phyloP scores from a whole-genome alignment of 2,888 invertebrate genomes.

The Drosophila sordidula region DNA sequence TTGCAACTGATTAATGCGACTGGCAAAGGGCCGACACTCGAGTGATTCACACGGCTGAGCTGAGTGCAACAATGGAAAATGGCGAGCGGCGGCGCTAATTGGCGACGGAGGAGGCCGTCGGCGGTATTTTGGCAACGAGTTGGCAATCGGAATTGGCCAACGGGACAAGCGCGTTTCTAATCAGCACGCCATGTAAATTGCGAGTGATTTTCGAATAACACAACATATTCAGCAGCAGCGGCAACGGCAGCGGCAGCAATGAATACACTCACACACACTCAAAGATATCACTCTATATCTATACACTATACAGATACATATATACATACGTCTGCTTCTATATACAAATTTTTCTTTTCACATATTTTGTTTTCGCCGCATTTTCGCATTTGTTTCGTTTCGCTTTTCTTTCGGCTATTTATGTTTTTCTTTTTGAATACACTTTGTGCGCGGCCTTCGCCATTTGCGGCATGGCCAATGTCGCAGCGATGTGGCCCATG shows the following conservation, averaged over 20 bases:
- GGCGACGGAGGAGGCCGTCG: slow-evolving; percentile 21
- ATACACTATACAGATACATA: too few relatives aligned
- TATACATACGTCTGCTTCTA: slow-evolving; percentile 1
- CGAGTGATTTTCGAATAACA: slow-evolving; percentile 45
- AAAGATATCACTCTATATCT: background rate
- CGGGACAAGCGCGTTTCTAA: slow-evolving; percentile 44
- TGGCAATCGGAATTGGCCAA: slow-evolving; percentile 41
- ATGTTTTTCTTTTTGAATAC: slow-evolving; percentile 39
- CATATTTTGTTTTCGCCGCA: slow-evolving; percentile 11
- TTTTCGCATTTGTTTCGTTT: slow-evolving; percentile 43
- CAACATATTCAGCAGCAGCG: slow-evolving; percentile 12
- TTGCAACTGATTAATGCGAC: slow-evolving; percentile 83
- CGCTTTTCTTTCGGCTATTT: slow-evolving; percentile 38
- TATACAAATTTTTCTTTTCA: slow-evolving; percentile 7
- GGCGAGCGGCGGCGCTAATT: slow-evolving; percentile 57
- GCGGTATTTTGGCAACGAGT: slow-evolving; percentile 45
- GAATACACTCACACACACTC: slow-evolving; percentile 9
- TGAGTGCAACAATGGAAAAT: slow-evolving; percentile 14
- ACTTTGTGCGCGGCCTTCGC: slow-evolving; percentile 33
- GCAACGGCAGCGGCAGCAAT: slow-evolving; percentile 6
- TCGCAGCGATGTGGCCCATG: slow-evolving; percentile 16
- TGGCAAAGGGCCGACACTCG: slow-evolving; percentile 56
- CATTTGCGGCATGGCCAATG: slow-evolving; percentile 52
- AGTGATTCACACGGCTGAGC: slow-evolving; percentile 46
- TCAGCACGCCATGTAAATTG: slow-evolving; percentile 59